Evolutionary conservation across 2,888 invertebrate species (phyloP).

Genomic region (Drosophila mayaguana): DNA sequence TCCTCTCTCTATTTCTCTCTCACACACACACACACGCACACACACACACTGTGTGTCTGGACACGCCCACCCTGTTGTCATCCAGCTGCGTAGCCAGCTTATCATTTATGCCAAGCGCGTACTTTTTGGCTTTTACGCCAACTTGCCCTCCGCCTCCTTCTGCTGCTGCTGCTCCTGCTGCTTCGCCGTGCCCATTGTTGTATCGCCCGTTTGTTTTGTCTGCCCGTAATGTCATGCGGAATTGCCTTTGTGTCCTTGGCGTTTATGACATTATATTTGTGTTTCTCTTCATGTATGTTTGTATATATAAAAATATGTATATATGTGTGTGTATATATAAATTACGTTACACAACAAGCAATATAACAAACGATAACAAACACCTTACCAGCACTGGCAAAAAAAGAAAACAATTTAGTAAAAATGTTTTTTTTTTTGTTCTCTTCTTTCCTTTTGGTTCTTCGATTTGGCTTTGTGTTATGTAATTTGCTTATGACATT

Average conservation of each 20-base stretch:
- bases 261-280: conserved; percentile 77
- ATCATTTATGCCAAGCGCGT: conserved; percentile 79
- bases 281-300: conserved; percentile 39
- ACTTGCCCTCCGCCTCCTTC: neutral
- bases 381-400: conserved; percentile 60
- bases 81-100: conserved; percentile 67
- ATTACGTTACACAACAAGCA: conserved; percentile 79
- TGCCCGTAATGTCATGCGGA: conserved; percentile 74
- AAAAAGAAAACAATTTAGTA: conserved; percentile 63
- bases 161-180: neutral
- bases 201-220: conserved; percentile 71
- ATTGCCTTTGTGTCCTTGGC: conserved; percentile 78
- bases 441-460: conserved; percentile 4
- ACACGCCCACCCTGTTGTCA: conserved; percentile 36
- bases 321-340: conserved; percentile 57
- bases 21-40: neutral
- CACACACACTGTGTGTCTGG: conserved; percentile 42
- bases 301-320: conserved; percentile 23
- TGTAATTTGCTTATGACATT: conserved; percentile 60
- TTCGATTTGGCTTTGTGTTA: conserved; percentile 60
- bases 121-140: conserved; percentile 71
- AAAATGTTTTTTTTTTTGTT: conserved; percentile 43
- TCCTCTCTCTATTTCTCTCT: neutral
- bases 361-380: conserved; percentile 80
- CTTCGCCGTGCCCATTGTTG: conserved; percentile 39